Evolutionary conservation across 2,797 vertebrate genomes (phyloP).

Genomic region (Triplophysa yarkandensis): DNA sequence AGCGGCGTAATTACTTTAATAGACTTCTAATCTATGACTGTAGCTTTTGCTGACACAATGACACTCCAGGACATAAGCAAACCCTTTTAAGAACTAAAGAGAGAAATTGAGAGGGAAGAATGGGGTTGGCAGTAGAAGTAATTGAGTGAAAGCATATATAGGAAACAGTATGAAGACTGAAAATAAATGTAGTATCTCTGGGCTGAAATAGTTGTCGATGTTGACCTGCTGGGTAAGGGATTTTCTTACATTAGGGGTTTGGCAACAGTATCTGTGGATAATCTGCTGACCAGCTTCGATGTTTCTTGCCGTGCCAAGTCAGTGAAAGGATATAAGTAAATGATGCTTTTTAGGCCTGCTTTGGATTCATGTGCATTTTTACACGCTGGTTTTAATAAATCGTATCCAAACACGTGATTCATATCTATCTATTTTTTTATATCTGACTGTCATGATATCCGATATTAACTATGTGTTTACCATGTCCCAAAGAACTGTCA

Average conservation of each 20-base stretch:
- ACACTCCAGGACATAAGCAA: neutral
- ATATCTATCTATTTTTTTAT: too few species aligned
- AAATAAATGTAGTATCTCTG: conserved; percentile 27
- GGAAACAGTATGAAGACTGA: conserved; percentile 13
- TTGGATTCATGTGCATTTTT: neutral
- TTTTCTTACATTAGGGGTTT: neutral
- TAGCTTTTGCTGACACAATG: neutral
- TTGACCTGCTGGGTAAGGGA: neutral
- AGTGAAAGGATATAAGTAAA: neutral
- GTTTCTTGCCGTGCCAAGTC: neutral
- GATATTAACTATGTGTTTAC: too few species aligned
- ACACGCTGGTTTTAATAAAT: neutral
- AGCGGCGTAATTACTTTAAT: conserved; percentile 1
- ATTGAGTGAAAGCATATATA: conserved; percentile 20
- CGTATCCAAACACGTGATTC: neutral
- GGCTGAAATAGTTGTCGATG: neutral
- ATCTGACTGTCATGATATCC: too few species aligned
- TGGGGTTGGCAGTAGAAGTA: neutral
- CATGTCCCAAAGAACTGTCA: too few species aligned
- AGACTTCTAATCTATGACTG: neutral
- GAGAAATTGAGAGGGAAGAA: neutral
- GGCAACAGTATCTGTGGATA: neutral
- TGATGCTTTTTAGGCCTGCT: neutral
- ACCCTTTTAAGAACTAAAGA: neutral
- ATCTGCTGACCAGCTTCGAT: neutral